A percentile compares a stretch with the other conserved stretches of the same genome.
Conservation (phyloP, 2,888 invertebrate genomes). For the Periphyllus acericola region DNA sequence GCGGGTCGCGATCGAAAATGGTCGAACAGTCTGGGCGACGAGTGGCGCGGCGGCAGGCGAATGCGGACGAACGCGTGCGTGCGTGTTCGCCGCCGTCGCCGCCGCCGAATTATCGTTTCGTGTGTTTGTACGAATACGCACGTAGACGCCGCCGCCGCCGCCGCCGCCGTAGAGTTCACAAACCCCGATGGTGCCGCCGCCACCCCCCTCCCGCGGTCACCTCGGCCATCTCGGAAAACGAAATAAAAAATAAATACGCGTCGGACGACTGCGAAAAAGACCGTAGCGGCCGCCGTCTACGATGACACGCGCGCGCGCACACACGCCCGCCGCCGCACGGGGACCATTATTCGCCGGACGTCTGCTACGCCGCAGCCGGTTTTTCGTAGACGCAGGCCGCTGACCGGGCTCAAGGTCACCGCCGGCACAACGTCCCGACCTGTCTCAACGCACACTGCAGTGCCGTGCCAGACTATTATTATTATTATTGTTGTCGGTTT, state of each 20-base stretch:
- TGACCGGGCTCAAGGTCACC: conserved; percentile 61
- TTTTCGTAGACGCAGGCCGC: conserved; percentile 61
- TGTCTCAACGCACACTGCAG: conserved; percentile 54
- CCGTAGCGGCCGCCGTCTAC: conserved; percentile 42
- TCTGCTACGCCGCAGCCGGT: conserved; percentile 55
- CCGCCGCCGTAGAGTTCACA: conserved; percentile 49
- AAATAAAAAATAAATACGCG: conserved; percentile 8
- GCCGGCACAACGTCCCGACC: conserved; percentile 55
- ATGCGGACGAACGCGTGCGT: too few species aligned
- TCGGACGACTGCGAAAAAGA: conserved; percentile 13
- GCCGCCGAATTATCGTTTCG: conserved; percentile 54
- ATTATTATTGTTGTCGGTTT: conserved; percentile 22
- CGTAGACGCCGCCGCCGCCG: background rate
- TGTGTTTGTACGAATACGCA: background rate
- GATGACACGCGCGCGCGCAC: conserved; percentile 27
- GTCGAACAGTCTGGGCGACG: too few species aligned
- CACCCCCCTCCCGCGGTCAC: background rate
- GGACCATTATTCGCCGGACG: conserved; percentile 53
- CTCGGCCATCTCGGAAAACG: conserved; percentile 23
- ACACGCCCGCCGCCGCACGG: background rate
- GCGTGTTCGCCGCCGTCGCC: background rate
- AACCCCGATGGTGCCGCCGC: conserved; percentile 38
- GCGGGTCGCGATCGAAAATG: too few species aligned
- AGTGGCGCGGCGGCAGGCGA: background rate
- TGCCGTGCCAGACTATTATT: conserved; percentile 57